Percentiles rank a stretch among this genome's conserved stretches.
phyloP scores from a whole-genome alignment of 2,888 invertebrate genomes.

The Epirrita christyi region DNA sequence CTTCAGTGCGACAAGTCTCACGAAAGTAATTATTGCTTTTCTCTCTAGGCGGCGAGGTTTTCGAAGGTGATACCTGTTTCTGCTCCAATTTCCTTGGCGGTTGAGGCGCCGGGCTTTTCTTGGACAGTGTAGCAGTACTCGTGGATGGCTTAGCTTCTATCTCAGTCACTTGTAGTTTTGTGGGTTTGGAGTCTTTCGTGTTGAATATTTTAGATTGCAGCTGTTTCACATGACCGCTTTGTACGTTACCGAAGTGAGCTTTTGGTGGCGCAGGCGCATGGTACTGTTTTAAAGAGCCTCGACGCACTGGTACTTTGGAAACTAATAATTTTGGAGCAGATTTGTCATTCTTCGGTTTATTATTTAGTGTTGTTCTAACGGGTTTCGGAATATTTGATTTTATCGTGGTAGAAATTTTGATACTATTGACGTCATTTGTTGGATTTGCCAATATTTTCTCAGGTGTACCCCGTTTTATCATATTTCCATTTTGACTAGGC shows the following conservation, averaged over 20 bases:
- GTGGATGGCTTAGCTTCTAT: slow-evolving; percentile 64
- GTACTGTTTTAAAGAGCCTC: slow-evolving; percentile 68
- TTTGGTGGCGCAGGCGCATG: slow-evolving; percentile 78
- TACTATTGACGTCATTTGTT: slow-evolving; percentile 34
- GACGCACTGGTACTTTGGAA: slow-evolving; percentile 75
- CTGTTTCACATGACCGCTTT: slow-evolving; percentile 78
- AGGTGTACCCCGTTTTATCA: slow-evolving; percentile 16
- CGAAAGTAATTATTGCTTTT: slow-evolving; percentile 80
- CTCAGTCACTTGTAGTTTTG: slow-evolving; percentile 43
- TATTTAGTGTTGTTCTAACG: slow-evolving; percentile 58
- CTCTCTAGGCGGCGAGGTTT: slow-evolving; percentile 51
- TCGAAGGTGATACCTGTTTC: slow-evolving; percentile 51
- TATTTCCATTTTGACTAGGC: slow-evolving; percentile 14
- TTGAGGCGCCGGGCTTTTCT: slow-evolving; percentile 71
- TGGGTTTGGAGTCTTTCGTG: slow-evolving; percentile 46
- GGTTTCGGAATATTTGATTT: slow-evolving; percentile 78
- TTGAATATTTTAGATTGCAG: slow-evolving; percentile 75
- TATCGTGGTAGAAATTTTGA: slow-evolving; percentile 28
- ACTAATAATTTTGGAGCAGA: slow-evolving; percentile 61
- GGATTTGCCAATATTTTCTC: slow-evolving; percentile 31
- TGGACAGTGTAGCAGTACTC: slow-evolving; percentile 52
- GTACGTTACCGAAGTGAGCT: slow-evolving; percentile 73
- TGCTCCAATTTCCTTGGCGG: slow-evolving; percentile 54
- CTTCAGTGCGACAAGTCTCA: slow-evolving; percentile 87
- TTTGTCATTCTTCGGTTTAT: slow-evolving; percentile 67